Evolutionary conservation across 2,888 invertebrate species (phyloP), one percentile per base, ranked within the genome.

Genomic region (Nemotelus pantherinus): DNA sequence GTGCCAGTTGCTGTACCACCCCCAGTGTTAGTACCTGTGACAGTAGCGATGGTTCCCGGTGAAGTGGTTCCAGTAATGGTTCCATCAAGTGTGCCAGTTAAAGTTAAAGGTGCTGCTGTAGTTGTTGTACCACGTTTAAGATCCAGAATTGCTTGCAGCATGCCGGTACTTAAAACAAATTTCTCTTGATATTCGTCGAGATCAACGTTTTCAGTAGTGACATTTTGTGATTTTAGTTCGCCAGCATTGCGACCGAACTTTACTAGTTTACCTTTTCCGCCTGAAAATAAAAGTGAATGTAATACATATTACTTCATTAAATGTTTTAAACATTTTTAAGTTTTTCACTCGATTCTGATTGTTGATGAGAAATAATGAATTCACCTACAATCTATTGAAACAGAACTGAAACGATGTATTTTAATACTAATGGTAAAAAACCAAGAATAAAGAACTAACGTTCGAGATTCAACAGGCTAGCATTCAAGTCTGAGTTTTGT

Each of bases 1-100:
- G 68, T 68, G 2, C 68, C 68, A 6, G 68, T 68, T 39, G 50
- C 68, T 50, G 68, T 53, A 25, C 68, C 68, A 3, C 53, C 53
- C 4, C 68, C 68, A 2, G 68, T 50, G 41, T 44, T 44, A 9
- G 58, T 58, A 58, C 25, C 25, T 9, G 68, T 68, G 3, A 68
- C 6, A 25, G 68, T 68, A 10, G 50, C 68, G 4, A 53, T 68
- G 4, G 68, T 68, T 68, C 68, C 68, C 2, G 68, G 68, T 7
- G 68, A 68, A 50, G 50, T 50, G 3, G 68, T 68, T 25, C 68
- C 68, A 3, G 68, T 68, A 3, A 68, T 50, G 7, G 68, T 50
- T 50, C 68, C 68, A 2, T 50, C 53, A 25, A 68, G 41, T 3
- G 50, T 50, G 7, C 68, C 68, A 4, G 68, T 68, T 2, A 68